Base-by-base conservation (phyloP, 2,888 invertebrate species). In the Orthosia cruda region DNA sequence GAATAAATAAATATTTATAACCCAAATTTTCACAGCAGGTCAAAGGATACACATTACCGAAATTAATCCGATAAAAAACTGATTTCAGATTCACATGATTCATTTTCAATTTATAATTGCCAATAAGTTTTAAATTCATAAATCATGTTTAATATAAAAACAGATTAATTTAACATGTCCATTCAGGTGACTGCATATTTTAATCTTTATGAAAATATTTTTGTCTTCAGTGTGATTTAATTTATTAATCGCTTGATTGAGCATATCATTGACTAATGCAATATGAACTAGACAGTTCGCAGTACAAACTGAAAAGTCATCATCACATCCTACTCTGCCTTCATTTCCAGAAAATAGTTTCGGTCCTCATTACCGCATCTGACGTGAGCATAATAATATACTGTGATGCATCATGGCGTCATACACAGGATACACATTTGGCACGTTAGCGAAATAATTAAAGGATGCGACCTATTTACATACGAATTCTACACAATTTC, bases 391-490 rank as follows among this genome's bases (percentile, higher is more conserved):
- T 65, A 32, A n/a, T n/a, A n/a, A 71, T 77, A 20, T 54, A 74
- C 47, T 23, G n/a, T 78, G 64, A 77, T 71, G 32, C 67, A 78
- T 79, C 62, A 71, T 79, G 75, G 68, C 45, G 71, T 50, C 62
- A 58, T 63, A 84, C 84, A 78, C 49, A 62, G 68, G n/a, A 71
- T 70, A 68, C 50, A 55, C 81, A 81, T 84, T 84, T 70, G 62
- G 65, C 61, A 57, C 3, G 26, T 26, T 32, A 71, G 55, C 47
- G 26, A 40, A 23, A 70, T 83, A 77, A 83, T 84, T 77, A 80
- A 75, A 83, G 71, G 75, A 71, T 69, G 55, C 65, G 47, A 62
- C 64, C n/a, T 63, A 65, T 74, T 68, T 71, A 71, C 68, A 63
- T 59, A 47, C 32, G 54, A 70, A 70, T 74, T 62, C 32, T 49